Evolutionary conservation across 2,888 invertebrate species (phyloP), one percentile per base, ranked within the genome.

Genomic region (Nasonovia ribisnigri): DNA sequence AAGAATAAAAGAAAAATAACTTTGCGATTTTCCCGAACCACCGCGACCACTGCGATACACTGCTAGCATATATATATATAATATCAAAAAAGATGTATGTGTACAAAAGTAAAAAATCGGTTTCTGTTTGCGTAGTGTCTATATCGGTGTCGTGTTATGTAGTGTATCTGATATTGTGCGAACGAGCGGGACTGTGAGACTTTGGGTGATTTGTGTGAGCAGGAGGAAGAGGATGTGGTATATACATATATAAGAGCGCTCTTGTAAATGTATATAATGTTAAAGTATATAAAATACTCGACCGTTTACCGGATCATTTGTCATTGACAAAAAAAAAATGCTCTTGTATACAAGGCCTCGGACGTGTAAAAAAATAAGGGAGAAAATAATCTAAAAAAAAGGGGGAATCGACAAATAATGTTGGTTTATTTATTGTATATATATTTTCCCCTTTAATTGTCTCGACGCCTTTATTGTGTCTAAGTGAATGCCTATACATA

Each of bases 291-390:
- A 89, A 60, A 90, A 93, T 84, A 57, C 48, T 93, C 84, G 93
- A 90, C 93, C 89, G 84, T 93, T 93, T 93, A 93, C 89, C 89
- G 84, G 93, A 93, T 93, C 93, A 93, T 93, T 93, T 93, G 93
- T 93, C 93, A 90, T 93, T 57, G 84, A 93, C 92, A 77, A 88
- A 92, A 92, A 86, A 87, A 24, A 87, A 51, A 46, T 26, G 8
- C 46, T 84, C 84, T 48, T 60, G 46, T 92, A 67, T 60, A 77
- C 84, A 84, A 84, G 48, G 57, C 46, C 20, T 57, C 57, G 89
- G 93, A 84, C 88, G 89, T 90, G 60, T 60, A 84, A 89, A 60
- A 92, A 46, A 86, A 46, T 42, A 57, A n/a, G 48, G 4, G 51
- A 88, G 42, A 92, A 51, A 67, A 88, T 54, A 43, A 24, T 54